A percentile compares a stretch with the other conserved stretches of the same genome.
Evolutionary conservation across 2,888 invertebrate species (phyloP).

Genomic region (Drosophila birchii): DNA sequence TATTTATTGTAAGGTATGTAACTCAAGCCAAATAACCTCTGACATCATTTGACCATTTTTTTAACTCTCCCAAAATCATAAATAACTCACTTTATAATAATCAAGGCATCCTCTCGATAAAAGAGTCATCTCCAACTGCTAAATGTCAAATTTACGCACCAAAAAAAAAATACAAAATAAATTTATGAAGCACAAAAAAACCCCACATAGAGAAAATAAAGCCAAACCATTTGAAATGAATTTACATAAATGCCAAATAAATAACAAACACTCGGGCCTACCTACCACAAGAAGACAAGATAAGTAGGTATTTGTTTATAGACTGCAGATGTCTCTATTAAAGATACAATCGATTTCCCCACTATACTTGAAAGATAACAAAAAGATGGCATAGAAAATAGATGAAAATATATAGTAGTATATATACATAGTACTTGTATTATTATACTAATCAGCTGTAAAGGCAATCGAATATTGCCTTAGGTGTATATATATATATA

Average conservation of each 20-base stretch:
- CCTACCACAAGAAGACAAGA: slow-evolving; percentile 18
- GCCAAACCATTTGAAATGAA: slow-evolving; percentile 29
- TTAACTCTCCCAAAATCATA: slow-evolving; percentile 8
- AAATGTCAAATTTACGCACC: slow-evolving; percentile 42
- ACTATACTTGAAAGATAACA: neutral
- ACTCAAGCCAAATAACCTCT: slow-evolving; percentile 5
- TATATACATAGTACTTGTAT: neutral
- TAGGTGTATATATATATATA: neutral
- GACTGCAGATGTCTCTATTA: slow-evolving; percentile 35
- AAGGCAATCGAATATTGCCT: neutral
- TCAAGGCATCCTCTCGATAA: slow-evolving; percentile 43
- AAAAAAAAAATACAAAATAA: slow-evolving; percentile 17
- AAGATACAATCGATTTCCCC: slow-evolving; percentile 22
- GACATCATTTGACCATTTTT: slow-evolving; percentile 29
- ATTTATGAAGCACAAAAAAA: slow-evolving; percentile 35
- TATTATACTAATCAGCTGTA: slow-evolving; percentile 17
- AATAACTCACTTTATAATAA: slow-evolving; percentile 36
- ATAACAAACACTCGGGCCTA: slow-evolving; percentile 20
- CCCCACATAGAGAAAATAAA: slow-evolving; percentile 16
- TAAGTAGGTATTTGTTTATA: slow-evolving; percentile 34
- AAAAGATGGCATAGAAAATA: neutral
- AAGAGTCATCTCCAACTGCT: slow-evolving; percentile 63
- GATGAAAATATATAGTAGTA: neutral
- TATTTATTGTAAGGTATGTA: neutral
- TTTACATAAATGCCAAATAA: slow-evolving; percentile 22